Conservation (phyloP, 2,797 vertebrate genomes). For the Phaenicophaeus curvirostris region DNA sequence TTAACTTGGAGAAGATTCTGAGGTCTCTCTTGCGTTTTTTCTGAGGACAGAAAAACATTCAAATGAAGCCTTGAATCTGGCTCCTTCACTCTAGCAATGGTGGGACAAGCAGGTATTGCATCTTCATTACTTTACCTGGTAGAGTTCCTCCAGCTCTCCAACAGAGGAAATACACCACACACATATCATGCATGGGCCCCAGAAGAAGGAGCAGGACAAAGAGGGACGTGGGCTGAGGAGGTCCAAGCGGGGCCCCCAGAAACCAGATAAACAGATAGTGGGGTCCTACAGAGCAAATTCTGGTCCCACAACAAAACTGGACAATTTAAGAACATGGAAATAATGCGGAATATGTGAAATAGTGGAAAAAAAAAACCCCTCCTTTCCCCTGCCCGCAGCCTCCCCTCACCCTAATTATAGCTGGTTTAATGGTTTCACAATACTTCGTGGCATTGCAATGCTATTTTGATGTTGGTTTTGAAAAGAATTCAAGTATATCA, state of each 20-base stretch:
- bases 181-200: rapidly evolving
- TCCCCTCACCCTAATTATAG: not conserved
- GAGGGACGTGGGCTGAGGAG: not conserved
- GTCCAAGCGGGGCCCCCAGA: rapidly evolving
- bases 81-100: not conserved
- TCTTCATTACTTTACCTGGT: not conserved
- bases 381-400: not conserved
- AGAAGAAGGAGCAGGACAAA: not conserved
- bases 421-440: slow-evolving; percentile 4
- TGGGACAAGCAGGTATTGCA: not conserved
- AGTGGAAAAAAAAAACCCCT: not conserved
- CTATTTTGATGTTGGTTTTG: slow-evolving; percentile 1
- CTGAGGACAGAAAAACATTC: not conserved
- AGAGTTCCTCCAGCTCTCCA: not conserved
- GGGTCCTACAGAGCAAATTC: not conserved
- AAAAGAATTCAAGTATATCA: slow-evolving; percentile 29
- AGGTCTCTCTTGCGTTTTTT: not conserved
- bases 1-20: not conserved
- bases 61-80: not conserved
- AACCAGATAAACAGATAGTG: not conserved
- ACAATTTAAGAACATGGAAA: not conserved
- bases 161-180: rapidly evolving
- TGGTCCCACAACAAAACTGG: not conserved
- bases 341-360: not conserved
- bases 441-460: not conserved